Percentiles rank a stretch among this genome's conserved stretches.
Conservation (phyloP, 2,797 vertebrate species). For the Calcarius lapponicus region DNA sequence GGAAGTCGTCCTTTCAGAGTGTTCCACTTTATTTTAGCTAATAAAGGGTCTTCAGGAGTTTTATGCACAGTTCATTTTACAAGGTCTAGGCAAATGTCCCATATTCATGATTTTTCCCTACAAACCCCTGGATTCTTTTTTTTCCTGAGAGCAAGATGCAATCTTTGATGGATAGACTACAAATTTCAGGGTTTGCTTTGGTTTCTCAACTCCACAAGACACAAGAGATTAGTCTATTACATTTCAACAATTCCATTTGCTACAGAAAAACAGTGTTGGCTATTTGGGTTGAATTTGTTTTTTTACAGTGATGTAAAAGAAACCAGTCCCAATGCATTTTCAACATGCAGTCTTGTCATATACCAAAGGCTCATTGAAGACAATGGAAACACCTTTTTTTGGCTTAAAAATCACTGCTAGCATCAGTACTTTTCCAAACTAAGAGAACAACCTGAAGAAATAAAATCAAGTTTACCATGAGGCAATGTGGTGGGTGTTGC, state of each 20-base stretch:
- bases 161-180: neutral
- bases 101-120: neutral
- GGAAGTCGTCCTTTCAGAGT: neutral
- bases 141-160: neutral
- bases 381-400: neutral
- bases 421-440: neutral
- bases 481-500: neutral
- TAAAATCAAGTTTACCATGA: neutral
- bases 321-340: neutral
- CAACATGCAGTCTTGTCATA: neutral
- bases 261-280: neutral
- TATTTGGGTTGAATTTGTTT: neutral
- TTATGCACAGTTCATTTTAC: neutral
- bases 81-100: neutral
- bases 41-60: neutral
- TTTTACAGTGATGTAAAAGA: neutral
- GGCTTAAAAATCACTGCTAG: neutral
- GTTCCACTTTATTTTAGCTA: conserved; percentile 7
- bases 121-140: neutral
- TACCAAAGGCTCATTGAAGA: neutral
- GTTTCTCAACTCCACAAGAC: neutral
- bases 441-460: neutral
- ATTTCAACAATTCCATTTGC: neutral
- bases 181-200: neutral
- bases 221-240: neutral